These are phyloP conservation scores for Macrobrachium rosenbergii DNA, from an alignment of 1,140 invertebrate species.

Conservation along the genomic window DNA sequence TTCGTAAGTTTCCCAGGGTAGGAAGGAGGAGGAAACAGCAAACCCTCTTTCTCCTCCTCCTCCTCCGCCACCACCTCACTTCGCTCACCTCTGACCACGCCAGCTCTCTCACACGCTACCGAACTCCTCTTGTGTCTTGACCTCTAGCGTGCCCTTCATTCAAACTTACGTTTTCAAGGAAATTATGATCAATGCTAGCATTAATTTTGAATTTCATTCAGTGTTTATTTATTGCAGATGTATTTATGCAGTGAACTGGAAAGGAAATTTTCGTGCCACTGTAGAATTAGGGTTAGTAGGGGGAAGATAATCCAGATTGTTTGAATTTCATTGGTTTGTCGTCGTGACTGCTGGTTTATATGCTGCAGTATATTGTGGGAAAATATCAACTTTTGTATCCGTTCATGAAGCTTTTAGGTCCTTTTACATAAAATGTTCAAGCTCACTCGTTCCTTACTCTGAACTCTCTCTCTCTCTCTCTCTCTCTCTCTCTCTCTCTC, in stretches of 20 bases:
- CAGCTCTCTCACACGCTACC: constrained; percentile 15
- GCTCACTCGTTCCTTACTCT: background rate
- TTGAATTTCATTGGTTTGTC: too few species aligned
- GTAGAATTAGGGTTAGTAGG: too few species aligned
- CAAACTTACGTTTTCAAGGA: background rate
- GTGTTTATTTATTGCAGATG: background rate
- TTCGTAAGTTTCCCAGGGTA: constrained; percentile 24
- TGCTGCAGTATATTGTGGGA: too few species aligned
- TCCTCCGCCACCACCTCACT: background rate
- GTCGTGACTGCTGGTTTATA: too few species aligned
- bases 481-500: constrained; percentile 23
- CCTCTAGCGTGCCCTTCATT: background rate
- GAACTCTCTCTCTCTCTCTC: constrained; percentile 12
- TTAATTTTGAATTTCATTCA: background rate
- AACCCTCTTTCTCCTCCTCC: background rate
- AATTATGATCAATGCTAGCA: background rate
- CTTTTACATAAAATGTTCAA: too few species aligned
- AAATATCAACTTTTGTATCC: too few species aligned
- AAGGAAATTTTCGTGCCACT: too few species aligned
- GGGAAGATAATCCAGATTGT: too few species aligned
- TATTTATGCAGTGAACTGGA: background rate
- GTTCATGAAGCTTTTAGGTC: too few species aligned
- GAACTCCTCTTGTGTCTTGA: background rate
- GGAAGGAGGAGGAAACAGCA: background rate
- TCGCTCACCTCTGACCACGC: background rate